Evolutionary conservation across 2,888 invertebrate genomes (phyloP).

Genomic region (Chesias legatella): DNA sequence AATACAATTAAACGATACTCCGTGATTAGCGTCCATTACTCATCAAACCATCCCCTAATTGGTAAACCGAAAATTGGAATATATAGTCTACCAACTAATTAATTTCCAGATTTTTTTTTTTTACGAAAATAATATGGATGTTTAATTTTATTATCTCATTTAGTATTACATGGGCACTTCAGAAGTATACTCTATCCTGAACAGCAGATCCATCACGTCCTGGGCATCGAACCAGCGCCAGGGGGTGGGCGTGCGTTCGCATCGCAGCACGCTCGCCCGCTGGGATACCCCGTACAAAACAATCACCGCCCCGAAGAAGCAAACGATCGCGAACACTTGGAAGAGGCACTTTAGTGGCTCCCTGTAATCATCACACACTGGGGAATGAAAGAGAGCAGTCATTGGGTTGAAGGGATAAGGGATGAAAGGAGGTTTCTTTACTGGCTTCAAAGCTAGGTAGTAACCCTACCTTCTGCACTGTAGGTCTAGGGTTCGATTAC

Average conservation of each 20-base stretch:
- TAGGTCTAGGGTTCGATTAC: too few relatives aligned
- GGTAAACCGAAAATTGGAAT: too few relatives aligned
- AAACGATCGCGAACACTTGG: slow-evolving; percentile 65
- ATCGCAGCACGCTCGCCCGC: slow-evolving; percentile 26
- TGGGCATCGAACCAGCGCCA: slow-evolving; percentile 65
- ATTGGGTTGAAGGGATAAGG: slow-evolving; percentile 4
- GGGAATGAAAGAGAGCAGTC: slow-evolving; percentile 37
- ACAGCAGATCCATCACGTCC: slow-evolving; percentile 60
- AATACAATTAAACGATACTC: too few relatives aligned
- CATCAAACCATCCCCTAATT: too few relatives aligned
- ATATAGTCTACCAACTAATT: too few relatives aligned
- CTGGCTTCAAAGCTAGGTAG: too few relatives aligned
- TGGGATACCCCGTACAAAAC: slow-evolving; percentile 50
- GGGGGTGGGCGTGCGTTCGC: slow-evolving; percentile 39
- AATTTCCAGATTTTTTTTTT: too few relatives aligned
- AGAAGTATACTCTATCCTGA: slow-evolving; percentile 65
- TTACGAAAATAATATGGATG: too few relatives aligned
- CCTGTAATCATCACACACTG: slow-evolving; percentile 66
- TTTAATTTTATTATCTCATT: too few relatives aligned
- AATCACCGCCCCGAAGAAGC: slow-evolving; percentile 57
- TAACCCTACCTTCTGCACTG: too few relatives aligned
- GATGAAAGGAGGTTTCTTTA: neutral
- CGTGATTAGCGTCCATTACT: too few relatives aligned
- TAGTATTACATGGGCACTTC: slow-evolving; percentile 72
- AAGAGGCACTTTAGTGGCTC: slow-evolving; percentile 62